Evolutionary conservation across 2,113 vertebrate species (phyloP), one percentile per base, ranked within the genome.

Genomic region (Callopanchax toddi): DNA sequence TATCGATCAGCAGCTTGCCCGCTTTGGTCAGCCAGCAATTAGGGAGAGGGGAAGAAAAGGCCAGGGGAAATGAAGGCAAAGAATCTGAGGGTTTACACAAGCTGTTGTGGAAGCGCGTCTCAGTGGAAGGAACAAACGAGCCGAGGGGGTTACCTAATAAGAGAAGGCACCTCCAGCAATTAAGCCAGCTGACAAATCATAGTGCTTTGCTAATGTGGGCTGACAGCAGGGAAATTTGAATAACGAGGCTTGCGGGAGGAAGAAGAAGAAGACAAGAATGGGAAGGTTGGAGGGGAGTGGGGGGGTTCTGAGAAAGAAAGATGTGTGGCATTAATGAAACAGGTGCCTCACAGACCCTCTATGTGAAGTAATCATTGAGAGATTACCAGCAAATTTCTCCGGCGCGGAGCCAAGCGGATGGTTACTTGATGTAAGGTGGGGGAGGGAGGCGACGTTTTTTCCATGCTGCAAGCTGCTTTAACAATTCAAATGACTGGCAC

Each of bases 211-310:
- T 92, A 92, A 93, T 93, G 88, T 85, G 81, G 88, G 87, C 87
- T 89, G 92, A 93, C 91, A 91, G 91, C 89, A 80, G 89, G 87
- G 86, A 90, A 85, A 92, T 92, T 90, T 92, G 86, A 92, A 91
- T 92, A 93, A 92, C 82, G 87, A 92, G 90, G 88, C 87, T 86
- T 85, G 82, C 39, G 57, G 89, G 87, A 86, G 88, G 81, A 69
- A 71, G 74, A 69, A 71, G 74, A 69, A 56, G 74, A 75, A 5
- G 50, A 42, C 66, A 60, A 48, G 65, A 61, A 70, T 43, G 76
- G 44, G 76, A 59, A 56, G 55, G 46, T 17, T 40, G 20, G 16
- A 12, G 26, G 18, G 17, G 22, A n/a, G n/a, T n/a, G 39, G 34
- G 34, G 37, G 17, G 44, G 21, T n/a, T 3, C 40, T 6, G 43